Conservation (phyloP, 2,797 vertebrate genomes). For the Semaprochilodus insignis region DNA sequence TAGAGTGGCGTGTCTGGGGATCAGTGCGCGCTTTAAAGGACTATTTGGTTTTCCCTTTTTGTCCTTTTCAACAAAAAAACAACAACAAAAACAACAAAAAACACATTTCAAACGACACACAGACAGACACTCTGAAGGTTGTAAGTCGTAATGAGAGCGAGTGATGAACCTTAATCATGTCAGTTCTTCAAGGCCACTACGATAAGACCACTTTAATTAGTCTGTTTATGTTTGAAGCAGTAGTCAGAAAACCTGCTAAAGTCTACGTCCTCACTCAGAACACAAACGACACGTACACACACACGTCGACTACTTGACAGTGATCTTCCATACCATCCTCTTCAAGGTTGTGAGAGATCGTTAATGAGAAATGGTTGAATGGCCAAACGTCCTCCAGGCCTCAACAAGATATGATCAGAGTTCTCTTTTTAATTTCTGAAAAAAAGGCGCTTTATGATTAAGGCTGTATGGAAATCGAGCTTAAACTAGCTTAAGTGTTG, state of each 20-base stretch:
- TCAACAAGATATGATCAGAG: constrained; percentile 71
- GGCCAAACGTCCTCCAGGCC: constrained; percentile 72
- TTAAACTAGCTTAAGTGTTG: constrained; percentile 70
- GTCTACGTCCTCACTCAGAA: constrained; percentile 60
- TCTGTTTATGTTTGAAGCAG: constrained; percentile 70
- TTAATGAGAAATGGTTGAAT: constrained; percentile 20
- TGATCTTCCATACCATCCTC: background rate
- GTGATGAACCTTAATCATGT: constrained; percentile 68
- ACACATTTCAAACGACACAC: constrained; percentile 41
- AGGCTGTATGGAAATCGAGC: constrained; percentile 66
- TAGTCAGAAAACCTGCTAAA: constrained; percentile 68
- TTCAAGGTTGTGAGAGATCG: background rate
- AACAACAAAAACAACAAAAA: constrained; percentile 49
- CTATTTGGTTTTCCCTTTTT: constrained; percentile 79
- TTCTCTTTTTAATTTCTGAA: constrained; percentile 49
- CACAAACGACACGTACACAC: constrained; percentile 43
- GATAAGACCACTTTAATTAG: constrained; percentile 78
- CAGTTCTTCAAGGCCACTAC: constrained; percentile 81
- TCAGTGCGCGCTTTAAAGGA: constrained; percentile 66
- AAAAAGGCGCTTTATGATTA: constrained; percentile 69
- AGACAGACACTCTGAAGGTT: constrained; percentile 50
- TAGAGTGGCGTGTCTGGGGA: constrained; percentile 66
- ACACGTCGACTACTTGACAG: constrained; percentile 33
- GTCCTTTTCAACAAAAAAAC: constrained; percentile 70
- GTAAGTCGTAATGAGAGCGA: constrained; percentile 61